A percentile compares a stretch with the other conserved stretches of the same genome.
These are phyloP conservation scores for Oscheius sp. DNA, from an alignment of 2,888 invertebrate species.

Conservation along the genomic window DNA sequence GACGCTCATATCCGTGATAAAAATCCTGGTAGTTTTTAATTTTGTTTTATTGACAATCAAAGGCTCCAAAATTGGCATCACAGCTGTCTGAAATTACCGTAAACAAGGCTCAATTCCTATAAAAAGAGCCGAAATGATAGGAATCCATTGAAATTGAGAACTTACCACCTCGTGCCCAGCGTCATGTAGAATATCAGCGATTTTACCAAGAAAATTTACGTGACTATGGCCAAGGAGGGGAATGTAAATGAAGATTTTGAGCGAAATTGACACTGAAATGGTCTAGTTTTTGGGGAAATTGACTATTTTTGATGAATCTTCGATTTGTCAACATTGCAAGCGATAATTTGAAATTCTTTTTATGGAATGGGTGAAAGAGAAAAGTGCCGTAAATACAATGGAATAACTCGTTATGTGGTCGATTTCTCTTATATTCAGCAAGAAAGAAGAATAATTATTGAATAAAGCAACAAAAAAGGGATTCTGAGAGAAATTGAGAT, in stretches of 20 bases:
- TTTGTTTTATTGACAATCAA: background rate
- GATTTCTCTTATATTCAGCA: too few species aligned
- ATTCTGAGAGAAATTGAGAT: too few species aligned
- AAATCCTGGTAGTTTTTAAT: background rate
- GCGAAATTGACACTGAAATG: conserved; percentile 15
- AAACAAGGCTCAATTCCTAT: background rate
- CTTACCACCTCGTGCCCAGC: conserved; percentile 55
- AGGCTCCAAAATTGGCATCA: conserved; percentile 15
- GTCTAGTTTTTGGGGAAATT: background rate
- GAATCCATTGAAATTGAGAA: too few species aligned
- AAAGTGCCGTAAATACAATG: too few species aligned
- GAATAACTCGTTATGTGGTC: too few species aligned
- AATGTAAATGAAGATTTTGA: conserved; percentile 40
- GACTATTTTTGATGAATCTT: background rate
- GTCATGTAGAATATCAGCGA: conserved; percentile 47
- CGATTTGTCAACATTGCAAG: background rate
- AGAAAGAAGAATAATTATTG: too few species aligned
- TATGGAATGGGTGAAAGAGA: too few species aligned
- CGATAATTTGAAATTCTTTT: background rate
- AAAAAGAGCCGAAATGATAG: background rate
- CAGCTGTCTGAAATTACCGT: conserved; percentile 12
- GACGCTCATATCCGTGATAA: background rate
- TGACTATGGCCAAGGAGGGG: conserved; percentile 48
- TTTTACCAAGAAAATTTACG: conserved; percentile 41
- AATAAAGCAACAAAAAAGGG: too few species aligned